Percentiles rank a stretch among this genome's conserved stretches.
These are phyloP conservation scores for Campoletis raptor DNA, from an alignment of 2,888 invertebrate genomes.

Conservation along the genomic window DNA sequence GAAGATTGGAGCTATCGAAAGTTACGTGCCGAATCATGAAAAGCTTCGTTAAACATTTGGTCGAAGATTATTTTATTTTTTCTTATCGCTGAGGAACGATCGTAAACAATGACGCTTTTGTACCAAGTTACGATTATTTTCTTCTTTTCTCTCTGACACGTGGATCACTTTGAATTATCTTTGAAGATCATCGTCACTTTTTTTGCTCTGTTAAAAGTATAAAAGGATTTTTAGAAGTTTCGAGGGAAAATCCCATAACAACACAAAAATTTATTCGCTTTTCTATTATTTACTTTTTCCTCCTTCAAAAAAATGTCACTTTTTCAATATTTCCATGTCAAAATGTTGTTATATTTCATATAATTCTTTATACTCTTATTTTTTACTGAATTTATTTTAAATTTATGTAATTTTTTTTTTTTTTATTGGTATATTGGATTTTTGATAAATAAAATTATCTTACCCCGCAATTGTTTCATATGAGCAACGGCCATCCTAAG, in stretches of 20 bases:
- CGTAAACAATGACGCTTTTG: slow-evolving; percentile 28
- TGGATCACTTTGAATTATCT: slow-evolving; percentile 26
- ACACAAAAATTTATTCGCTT: neutral
- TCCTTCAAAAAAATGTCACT: neutral
- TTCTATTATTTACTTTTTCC: neutral
- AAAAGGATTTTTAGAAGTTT: neutral
- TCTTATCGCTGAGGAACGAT: slow-evolving; percentile 49
- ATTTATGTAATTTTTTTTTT: too few relatives aligned
- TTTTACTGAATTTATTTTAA: neutral
- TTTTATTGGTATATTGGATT: neutral
- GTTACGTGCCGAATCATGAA: slow-evolving; percentile 70
- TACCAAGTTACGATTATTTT: slow-evolving; percentile 20
- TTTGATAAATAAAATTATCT: slow-evolving; percentile 73
- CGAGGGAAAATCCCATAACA: neutral
- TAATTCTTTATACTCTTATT: neutral
- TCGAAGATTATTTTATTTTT: slow-evolving; percentile 22
- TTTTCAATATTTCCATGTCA: neutral
- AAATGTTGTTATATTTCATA: too few relatives aligned
- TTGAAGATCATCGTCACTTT: neutral
- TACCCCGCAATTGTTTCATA: slow-evolving; percentile 98
- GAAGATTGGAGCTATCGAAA: slow-evolving; percentile 41
- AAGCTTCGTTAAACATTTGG: slow-evolving; percentile 37
- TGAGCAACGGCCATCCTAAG: slow-evolving; percentile 99
- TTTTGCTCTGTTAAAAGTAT: neutral
- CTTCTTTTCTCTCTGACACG: slow-evolving; percentile 7